These are phyloP conservation scores for Pachyuromys duprasi DNA, from an alignment of 2,797 vertebrate genomes.

Conservation along the genomic window DNA sequence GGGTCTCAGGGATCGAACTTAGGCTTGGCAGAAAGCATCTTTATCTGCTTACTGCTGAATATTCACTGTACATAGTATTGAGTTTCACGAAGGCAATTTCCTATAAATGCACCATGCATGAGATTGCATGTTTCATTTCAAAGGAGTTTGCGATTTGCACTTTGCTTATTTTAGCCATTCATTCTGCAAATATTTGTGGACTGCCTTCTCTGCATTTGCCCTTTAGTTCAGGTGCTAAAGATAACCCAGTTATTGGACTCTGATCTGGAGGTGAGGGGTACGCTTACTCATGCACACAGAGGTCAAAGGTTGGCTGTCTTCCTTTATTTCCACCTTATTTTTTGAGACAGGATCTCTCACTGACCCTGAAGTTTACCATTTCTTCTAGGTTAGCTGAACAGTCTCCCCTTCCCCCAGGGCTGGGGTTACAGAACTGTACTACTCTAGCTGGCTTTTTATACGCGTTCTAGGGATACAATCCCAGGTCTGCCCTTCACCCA, in stretches of 20 bases:
- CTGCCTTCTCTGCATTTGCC: neutral
- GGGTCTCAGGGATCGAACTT: neutral
- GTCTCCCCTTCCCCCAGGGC: too few species aligned
- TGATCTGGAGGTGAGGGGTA: neutral
- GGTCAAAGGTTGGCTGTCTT: neutral
- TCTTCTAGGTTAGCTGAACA: neutral
- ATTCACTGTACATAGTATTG: neutral
- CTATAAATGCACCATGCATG: too few species aligned
- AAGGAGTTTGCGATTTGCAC: neutral
- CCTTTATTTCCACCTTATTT: neutral
- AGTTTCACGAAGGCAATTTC: neutral
- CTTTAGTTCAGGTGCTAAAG: neutral
- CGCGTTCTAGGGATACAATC: too few species aligned
- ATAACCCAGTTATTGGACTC: neutral
- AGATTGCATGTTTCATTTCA: too few species aligned
- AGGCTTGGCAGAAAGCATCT: neutral
- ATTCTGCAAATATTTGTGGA: neutral
- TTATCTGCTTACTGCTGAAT: neutral
- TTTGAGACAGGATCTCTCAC: neutral
- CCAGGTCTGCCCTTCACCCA: neutral
- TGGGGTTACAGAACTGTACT: neutral
- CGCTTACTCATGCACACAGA: neutral
- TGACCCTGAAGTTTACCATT: neutral
- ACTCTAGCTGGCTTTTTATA: too few species aligned
- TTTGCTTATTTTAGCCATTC: neutral